Evolutionary conservation across 2,113 vertebrate genomes (phyloP), one percentile per base, ranked within the genome.

Genomic region (Glaucidium brasilianum): DNA sequence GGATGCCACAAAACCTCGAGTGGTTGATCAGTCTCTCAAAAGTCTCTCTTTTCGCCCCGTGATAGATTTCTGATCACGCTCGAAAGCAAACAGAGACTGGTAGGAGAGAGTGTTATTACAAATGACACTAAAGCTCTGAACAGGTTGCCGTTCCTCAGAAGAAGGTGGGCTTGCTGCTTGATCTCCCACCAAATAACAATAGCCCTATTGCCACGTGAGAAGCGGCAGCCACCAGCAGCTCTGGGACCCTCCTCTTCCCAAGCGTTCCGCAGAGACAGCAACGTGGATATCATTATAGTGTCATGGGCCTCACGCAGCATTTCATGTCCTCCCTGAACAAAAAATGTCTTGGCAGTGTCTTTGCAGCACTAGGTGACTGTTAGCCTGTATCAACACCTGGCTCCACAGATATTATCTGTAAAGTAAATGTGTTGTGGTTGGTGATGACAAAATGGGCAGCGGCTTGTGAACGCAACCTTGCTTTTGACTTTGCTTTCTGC

Each of bases 261-360:
- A 82, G 34, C 9, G 8, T 37, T 75, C 39, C 29, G 77, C 50
- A 14, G 34, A 73, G 34, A 43, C 5, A 56, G 41, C 15, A 8
- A 12, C 2, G 7, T 21, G 63, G 47, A 18, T 12, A 7, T 13
- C 8, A 0, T 0, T 1, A 43, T 9, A 23, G 15, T 1, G 0
- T 21, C 41, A 45, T 11, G 35, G 56, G 20, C n/a, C 80, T 86
- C 55, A 11, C 0, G 0, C 2, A 35, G 16, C 26, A 76, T 72
- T 72, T 72, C 5, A 2, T 3, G 0, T 76, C 47, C 9, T 53
- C 35, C 45, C 62, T 45, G 29, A 27, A 50, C 39, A 43, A 43
- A 64, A 74, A 87, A 27, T 18, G 1, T n/a, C 59, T 53, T 67
- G 80, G 19, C 1, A 2, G 64, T 78, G 60, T 43, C 35, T 87